Evolutionary conservation across 2,113 vertebrate genomes (phyloP), one percentile per base, ranked within the genome.

Genomic region (Verasper variegatus): DNA sequence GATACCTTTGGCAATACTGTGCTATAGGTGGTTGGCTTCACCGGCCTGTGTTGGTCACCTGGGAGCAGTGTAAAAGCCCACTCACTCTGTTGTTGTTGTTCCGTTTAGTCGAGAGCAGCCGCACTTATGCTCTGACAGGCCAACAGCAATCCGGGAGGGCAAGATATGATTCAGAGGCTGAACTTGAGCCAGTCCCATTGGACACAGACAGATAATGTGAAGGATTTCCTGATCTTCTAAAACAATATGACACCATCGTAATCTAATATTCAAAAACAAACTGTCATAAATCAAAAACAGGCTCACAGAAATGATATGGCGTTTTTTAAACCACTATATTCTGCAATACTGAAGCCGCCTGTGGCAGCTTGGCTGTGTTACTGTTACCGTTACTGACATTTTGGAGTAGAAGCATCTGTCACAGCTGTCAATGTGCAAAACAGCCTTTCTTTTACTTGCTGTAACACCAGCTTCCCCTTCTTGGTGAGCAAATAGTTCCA

Each of bases 31-130:
- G 71, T 78, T 65, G 81, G 76, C 77, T 86, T 81, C 71, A 78
- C 18, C 45, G 65, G 51, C 73, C 27, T 60, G 31, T 51, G 73
- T 59, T 54, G 80, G 84, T 84, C 88, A 74, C 76, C 71, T 68
- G 86, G 82, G 89, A 90, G 47, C 68, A 40, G 57, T 35, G 77
- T 92, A 84, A 93, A 85, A 85, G 86, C 76, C 57, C 61, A 79
- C 66, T 87, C 73, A 71, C 60, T 62, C 13, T 71, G 67, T 45
- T 81, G 65, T 79, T 86, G 59, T 79, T 86, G 59, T 76, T 88
- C 85, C 81, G 80, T 80, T 91, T 88, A 87, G 70, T 70, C 0
- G 8, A 81, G 64, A 68, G 81, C 65, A 88, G 45, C 37, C 21
- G 35, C 49, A 85, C 83, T 86, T 85, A 61, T 76, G 74, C 76